These are phyloP conservation scores for Montipora cactus DNA, from an alignment of 64 coral and sea anemone genomes.

Conservation along the genomic window DNA sequence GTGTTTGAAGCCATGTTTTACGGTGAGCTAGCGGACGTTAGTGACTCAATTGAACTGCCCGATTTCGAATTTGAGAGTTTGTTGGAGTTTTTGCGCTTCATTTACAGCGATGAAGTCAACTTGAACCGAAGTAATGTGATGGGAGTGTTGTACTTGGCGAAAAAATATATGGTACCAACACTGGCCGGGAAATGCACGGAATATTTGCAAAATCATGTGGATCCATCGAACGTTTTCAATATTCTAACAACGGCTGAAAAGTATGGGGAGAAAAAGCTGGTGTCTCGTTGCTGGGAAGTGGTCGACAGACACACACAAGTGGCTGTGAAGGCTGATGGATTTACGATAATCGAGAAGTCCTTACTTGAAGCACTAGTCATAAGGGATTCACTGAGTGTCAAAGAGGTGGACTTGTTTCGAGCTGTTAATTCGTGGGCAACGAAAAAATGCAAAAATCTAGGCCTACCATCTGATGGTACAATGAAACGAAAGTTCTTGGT, in stretches of 20 bases:
- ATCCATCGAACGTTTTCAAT: background rate
- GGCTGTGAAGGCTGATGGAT: background rate
- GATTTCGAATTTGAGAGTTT: slow-evolving; percentile 13
- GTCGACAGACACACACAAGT: background rate
- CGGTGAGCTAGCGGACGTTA: slow-evolving; percentile 13
- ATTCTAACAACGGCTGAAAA: background rate
- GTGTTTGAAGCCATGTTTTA: slow-evolving; percentile 51
- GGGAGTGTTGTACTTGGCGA: slow-evolving; percentile 43
- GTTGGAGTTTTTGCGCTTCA: slow-evolving; percentile 33
- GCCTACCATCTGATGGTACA: background rate
- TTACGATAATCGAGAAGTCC: slow-evolving; percentile 4
- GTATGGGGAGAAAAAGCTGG: background rate
- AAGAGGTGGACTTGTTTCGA: slow-evolving; percentile 5
- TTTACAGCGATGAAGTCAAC: slow-evolving; percentile 34
- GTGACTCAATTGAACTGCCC: slow-evolving; percentile 19
- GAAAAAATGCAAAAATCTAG: background rate
- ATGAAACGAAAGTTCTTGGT: slow-evolving; percentile 17
- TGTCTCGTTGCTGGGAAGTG: slow-evolving; percentile 14
- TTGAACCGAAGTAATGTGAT: slow-evolving; percentile 36
- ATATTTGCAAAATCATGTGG: background rate
- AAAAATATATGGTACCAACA: slow-evolving; percentile 31
- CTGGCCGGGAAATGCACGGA: background rate
- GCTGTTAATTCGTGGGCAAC: slow-evolving; percentile 9
- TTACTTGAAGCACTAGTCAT: slow-evolving; percentile 17
- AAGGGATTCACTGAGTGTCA: background rate